Conservation (phyloP, 2,888 invertebrate genomes). For the Fragum whitleyi region DNA sequence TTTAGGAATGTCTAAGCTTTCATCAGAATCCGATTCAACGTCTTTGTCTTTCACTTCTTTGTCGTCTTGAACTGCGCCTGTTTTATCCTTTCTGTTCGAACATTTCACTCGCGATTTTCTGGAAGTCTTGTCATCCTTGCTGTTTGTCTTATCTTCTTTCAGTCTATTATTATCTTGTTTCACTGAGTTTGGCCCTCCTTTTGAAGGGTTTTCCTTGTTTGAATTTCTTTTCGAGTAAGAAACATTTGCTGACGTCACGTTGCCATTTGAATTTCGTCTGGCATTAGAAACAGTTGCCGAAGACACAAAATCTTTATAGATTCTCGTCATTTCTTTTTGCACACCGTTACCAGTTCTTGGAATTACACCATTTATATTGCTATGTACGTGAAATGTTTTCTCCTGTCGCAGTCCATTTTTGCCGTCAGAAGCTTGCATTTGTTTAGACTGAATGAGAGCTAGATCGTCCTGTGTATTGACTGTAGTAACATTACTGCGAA, state of each 20-base stretch:
- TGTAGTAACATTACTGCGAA: conserved; percentile 53
- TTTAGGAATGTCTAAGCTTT: conserved; percentile 60
- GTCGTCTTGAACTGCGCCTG: background rate
- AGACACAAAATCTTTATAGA: conserved; percentile 16
- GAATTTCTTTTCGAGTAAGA: no score
- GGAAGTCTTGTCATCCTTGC: conserved; percentile 6
- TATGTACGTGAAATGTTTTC: conserved; percentile 39
- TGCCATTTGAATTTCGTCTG: background rate
- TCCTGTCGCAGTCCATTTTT: conserved; percentile 36
- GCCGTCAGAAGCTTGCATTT: background rate
- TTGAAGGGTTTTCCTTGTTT: background rate
- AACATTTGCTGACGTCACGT: no score
- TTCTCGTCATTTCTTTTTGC: background rate
- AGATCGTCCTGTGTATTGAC: conserved; percentile 59
- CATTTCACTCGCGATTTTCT: conserved; percentile 13
- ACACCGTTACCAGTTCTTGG: background rate
- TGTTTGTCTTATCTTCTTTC: conserved; percentile 14
- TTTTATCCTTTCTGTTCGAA: conserved; percentile 16
- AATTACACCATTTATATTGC: background rate
- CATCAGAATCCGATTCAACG: conserved; percentile 42
- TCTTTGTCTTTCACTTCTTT: conserved; percentile 18
- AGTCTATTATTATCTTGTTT: conserved; percentile 4
- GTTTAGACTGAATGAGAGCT: conserved; percentile 30
- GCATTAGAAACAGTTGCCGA: background rate
- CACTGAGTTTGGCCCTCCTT: background rate